Conservation (phyloP, 1,140 invertebrate genomes). For the Lanistes nyassanus region DNA sequence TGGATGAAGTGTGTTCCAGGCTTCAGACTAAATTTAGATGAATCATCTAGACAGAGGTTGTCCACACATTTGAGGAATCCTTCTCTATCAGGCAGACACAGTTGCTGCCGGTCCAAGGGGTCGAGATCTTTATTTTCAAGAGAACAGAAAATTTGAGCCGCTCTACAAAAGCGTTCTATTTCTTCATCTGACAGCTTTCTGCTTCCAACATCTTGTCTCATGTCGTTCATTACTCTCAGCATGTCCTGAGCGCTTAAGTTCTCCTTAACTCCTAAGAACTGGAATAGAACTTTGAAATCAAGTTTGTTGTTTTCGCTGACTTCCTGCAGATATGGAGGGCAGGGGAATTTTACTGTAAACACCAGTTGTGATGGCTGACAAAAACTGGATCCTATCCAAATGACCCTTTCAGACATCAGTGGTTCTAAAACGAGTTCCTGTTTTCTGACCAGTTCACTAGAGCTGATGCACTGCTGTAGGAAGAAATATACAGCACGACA, state of each 20-base stretch:
- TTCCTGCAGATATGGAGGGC: conserved; percentile 39
- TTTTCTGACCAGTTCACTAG: neutral
- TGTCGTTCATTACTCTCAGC: neutral
- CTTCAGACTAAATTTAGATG: conserved; percentile 19
- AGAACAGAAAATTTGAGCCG: neutral
- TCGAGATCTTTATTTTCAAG: neutral
- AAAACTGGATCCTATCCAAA: conserved; percentile 26
- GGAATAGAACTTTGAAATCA: conserved; percentile 18
- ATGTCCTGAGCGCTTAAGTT: conserved; percentile 25
- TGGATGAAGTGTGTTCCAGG: conserved; percentile 35
- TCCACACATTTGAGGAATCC: conserved; percentile 7
- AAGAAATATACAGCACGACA: neutral
- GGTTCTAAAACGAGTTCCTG: neutral
- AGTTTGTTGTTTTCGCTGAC: conserved; percentile 2
- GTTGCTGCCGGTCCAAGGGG: neutral
- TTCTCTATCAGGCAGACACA: conserved; percentile 37
- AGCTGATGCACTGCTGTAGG: neutral
- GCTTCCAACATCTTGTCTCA: neutral
- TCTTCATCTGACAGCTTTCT: neutral
- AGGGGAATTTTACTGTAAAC: conserved; percentile 19
- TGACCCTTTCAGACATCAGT: conserved; percentile 7
- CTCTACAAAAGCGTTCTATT: neutral
- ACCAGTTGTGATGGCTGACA: conserved; percentile 31
- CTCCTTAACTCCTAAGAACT: conserved; percentile 31
- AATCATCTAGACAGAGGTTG: conserved; percentile 44